These are phyloP conservation scores for Theonella swinhoei DNA, from an alignment of 37 sponge, comb jelly and placozoan species.

Conservation along the genomic window DNA sequence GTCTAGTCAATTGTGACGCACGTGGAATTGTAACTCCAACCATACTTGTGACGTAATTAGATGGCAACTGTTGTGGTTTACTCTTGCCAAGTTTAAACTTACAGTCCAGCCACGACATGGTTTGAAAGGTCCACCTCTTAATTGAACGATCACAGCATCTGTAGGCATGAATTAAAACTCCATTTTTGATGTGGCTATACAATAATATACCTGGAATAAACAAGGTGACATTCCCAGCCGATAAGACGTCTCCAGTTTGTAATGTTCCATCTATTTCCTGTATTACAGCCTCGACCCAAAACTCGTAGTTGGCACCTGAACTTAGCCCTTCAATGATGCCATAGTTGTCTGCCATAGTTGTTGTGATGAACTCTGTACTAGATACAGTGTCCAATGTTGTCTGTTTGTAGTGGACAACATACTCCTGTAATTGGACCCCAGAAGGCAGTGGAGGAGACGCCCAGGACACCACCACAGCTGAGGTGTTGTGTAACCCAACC, in stretches of 20 bases:
- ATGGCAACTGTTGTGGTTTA: too few relatives aligned
- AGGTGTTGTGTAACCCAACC: neutral
- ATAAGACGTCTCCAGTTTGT: neutral
- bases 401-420: neutral
- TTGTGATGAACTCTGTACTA: neutral
- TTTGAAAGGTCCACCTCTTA: conserved; percentile 1
- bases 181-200: neutral
- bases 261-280: conserved; percentile 2
- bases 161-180: neutral
- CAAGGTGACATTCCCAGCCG: neutral
- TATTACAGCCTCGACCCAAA: neutral
- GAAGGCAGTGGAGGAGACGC: neutral
- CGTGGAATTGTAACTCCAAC: too few relatives aligned
- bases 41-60: too few relatives aligned
- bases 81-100: too few relatives aligned
- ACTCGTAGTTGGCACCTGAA: neutral
- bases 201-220: neutral
- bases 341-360: neutral
- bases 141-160: conserved; percentile 15
- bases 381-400: neutral
- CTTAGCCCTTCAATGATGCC: neutral
- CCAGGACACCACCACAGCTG: neutral
- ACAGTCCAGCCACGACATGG: conserved; percentile 37
- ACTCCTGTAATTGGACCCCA: neutral
- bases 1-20: neutral